A percentile compares a stretch with the other conserved stretches of the same genome.
Conservation (phyloP, 2,888 invertebrate genomes). For the Dichetophora obliterata region DNA sequence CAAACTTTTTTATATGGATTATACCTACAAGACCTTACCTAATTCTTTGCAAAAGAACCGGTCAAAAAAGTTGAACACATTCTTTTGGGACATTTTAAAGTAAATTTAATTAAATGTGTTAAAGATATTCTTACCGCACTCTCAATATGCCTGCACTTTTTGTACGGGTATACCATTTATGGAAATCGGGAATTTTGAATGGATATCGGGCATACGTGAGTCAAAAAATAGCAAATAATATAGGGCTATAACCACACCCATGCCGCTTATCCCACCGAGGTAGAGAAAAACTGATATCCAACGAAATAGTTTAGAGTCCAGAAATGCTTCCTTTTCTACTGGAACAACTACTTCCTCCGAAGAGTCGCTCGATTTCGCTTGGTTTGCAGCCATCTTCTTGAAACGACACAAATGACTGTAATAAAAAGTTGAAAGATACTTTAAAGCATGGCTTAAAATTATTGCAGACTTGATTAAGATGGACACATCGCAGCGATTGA, state of each 20-base stretch:
- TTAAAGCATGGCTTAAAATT: background rate
- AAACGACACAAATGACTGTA: background rate
- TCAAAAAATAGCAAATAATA: constrained; percentile 67
- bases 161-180: constrained; percentile 62
- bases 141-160: constrained; percentile 58
- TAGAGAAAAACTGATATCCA: constrained; percentile 62
- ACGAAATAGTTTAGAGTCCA: constrained; percentile 62
- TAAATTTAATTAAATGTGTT: background rate
- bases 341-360: constrained; percentile 13
- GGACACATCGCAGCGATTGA: constrained; percentile 42
- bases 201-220: constrained; percentile 66
- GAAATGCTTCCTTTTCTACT: constrained; percentile 52
- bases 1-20: no score
- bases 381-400: background rate
- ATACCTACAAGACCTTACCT: no score
- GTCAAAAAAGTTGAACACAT: no score
- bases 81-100: no score
- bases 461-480: constrained; percentile 42
- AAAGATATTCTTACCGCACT: constrained; percentile 30
- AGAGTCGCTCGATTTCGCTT: background rate
- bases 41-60: no score
- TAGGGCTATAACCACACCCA: constrained; percentile 62
- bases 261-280: constrained; percentile 64
- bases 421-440: constrained; percentile 23
- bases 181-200: constrained; percentile 63